Base-by-base conservation (phyloP, 2,113 vertebrate genomes). In the Rutilus rutilus region DNA sequence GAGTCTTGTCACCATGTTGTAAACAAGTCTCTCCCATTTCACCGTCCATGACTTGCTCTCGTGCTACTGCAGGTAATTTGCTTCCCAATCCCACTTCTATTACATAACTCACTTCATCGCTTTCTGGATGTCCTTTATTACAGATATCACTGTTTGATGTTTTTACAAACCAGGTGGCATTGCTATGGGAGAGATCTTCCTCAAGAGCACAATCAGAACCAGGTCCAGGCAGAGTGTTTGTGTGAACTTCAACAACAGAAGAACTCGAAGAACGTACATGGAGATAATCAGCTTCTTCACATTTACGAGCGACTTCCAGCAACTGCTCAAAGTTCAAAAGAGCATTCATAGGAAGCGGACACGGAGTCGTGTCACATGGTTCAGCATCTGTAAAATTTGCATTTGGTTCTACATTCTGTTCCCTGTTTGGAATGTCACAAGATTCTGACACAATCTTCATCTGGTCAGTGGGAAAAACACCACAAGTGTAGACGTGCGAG, bases 81-180 rank as follows among this genome's bases (percentile, higher is more conserved):
- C 11, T 39, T 77, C 27, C 47, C 25, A 54, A 54, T 62, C 27
- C 67, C 42, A 47, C 45, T 25, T 60, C 59, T 80, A 62, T 27
- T 52, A 57, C 36, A 75, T 25, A 15, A 79, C 76, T 71, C 36
- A 7, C 1, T 76, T 19, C 19, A 7, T 82, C 30, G 12, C 65
- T 47, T 47, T 84, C n/a, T 60, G 62, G 25, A 21, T 57, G 39
- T 71, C 30, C 65, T 42, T 86, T 80, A 80, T 80, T 80, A 80
- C n/a, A 73, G 57, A 80, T 14, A 27, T 62, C 2, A 80, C 12
- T 45, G 39, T n/a, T 3, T 27, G 60, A 50, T 75, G 39, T 7
- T 25, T 30, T 64, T 80, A 25, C 67, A 81, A 47, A 42, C 36
- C 36, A 39, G 12, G 25, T 52, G 50, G 21, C 23, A 39, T 17